Evolutionary conservation across 2,797 vertebrate species (phyloP).

Genomic region (Chrosomus eos): DNA sequence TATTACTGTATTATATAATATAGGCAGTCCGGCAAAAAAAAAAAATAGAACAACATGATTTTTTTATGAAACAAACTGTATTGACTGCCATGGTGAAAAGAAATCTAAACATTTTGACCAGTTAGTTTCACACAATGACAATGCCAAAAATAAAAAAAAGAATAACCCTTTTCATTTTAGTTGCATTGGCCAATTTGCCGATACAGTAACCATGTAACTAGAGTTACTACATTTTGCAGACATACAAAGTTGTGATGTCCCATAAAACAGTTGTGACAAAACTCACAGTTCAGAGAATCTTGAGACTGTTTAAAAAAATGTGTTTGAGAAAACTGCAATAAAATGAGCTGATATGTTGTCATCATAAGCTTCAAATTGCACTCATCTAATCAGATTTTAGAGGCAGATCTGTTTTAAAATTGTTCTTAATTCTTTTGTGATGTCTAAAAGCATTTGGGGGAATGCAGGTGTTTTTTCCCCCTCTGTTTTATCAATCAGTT

Average conservation of each 20-base stretch:
- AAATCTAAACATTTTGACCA: background rate
- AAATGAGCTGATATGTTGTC: background rate
- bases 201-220: background rate
- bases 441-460: background rate
- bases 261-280: background rate
- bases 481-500: background rate
- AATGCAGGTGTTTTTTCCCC: background rate
- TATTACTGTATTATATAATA: no score
- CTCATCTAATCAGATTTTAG: background rate
- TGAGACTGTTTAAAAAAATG: background rate
- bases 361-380: background rate
- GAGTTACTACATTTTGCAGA: background rate
- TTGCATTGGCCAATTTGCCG: background rate
- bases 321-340: background rate
- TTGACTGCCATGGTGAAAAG: background rate
- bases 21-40: background rate
- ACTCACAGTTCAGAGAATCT: background rate
- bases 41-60: background rate
- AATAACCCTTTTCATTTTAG: background rate
- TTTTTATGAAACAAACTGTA: background rate
- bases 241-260: background rate
- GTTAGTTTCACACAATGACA: background rate
- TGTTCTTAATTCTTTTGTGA: background rate
- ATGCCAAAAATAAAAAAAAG: no score
- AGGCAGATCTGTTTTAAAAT: background rate